phyloP scores from a whole-genome alignment of 2,113 vertebrate genomes.

The Gallinago jamesoni region DNA sequence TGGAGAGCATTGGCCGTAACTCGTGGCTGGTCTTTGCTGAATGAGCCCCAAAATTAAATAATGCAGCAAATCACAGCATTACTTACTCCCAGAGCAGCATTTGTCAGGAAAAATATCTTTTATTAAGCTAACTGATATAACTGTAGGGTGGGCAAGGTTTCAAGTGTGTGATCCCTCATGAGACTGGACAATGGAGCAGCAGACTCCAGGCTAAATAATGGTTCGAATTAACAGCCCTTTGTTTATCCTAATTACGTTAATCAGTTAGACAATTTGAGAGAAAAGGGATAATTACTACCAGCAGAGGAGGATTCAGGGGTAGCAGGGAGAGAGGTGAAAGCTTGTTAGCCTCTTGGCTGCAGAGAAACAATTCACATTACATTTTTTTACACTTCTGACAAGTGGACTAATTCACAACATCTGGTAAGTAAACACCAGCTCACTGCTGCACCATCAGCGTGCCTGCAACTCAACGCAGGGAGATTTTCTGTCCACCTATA shows the following conservation, averaged over 20 bases:
- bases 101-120: background rate
- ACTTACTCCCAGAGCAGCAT: background rate
- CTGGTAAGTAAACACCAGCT: background rate
- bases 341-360: slow-evolving; percentile 19
- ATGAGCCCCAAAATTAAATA: background rate
- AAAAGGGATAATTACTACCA: slow-evolving; percentile 33
- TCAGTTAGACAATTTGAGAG: slow-evolving; percentile 17
- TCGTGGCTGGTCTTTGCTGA: background rate
- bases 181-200: background rate
- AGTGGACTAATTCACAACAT: slow-evolving; percentile 8
- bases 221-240: slow-evolving; percentile 21
- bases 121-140: background rate
- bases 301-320: background rate
- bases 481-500: background rate
- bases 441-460: background rate
- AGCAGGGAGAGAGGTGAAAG: slow-evolving; percentile 8
- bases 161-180: background rate
- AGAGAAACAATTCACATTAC: background rate
- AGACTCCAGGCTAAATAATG: background rate
- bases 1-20: background rate
- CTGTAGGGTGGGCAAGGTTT: background rate
- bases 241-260: slow-evolving; percentile 47
- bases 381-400: slow-evolving; percentile 10
- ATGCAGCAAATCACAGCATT: background rate
- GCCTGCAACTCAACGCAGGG: background rate